Percentiles rank a stretch among this genome's conserved stretches.
phyloP scores from a whole-genome alignment of 2,113 vertebrate genomes.

The Pituophis catenifer region DNA sequence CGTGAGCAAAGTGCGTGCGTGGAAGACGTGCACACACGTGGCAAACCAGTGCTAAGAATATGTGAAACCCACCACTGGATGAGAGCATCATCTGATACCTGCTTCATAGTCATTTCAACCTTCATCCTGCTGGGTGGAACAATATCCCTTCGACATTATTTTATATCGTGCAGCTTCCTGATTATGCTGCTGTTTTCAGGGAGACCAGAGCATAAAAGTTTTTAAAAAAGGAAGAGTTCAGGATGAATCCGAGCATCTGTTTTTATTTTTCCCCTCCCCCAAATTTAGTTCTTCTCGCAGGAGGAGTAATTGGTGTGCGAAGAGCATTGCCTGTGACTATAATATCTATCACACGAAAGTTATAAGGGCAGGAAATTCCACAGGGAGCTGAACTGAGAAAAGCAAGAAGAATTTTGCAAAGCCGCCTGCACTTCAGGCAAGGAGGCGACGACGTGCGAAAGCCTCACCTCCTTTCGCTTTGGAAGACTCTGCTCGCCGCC shows the following conservation, averaged over 20 bases:
- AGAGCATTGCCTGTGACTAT: background rate
- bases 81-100: background rate
- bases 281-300: background rate
- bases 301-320: conserved; percentile 5
- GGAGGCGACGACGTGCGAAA: background rate
- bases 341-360: background rate
- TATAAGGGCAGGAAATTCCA: background rate
- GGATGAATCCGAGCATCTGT: background rate
- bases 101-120: background rate
- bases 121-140: background rate
- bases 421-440: background rate
- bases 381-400: background rate
- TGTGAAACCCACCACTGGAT: too few relatives aligned
- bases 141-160: background rate
- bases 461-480: background rate
- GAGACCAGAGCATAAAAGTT: background rate
- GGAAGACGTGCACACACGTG: too few relatives aligned
- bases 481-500: background rate
- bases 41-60: too few relatives aligned
- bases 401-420: background rate
- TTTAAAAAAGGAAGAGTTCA: background rate
- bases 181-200: background rate
- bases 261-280: background rate
- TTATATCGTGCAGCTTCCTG: background rate
- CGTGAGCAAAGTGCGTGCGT: too few relatives aligned